Base-by-base conservation (phyloP, 2,113 vertebrate genomes). In the Ceyx margarethae region DNA sequence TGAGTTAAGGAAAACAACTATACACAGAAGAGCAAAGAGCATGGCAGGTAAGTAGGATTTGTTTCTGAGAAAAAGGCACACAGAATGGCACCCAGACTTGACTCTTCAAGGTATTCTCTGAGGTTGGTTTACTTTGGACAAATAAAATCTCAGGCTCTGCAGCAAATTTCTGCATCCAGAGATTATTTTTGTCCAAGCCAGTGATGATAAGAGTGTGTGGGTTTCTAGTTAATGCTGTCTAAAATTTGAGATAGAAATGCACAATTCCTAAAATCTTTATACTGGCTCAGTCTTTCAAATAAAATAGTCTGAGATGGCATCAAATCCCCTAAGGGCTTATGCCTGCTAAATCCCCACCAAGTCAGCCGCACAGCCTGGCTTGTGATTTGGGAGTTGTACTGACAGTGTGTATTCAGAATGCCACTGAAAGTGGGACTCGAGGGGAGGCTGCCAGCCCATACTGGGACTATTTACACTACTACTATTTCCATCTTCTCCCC, bases 91-190 rank as follows among this genome's bases (percentile, higher is more conserved):
- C 37, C 15, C 6, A 1, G 75, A 42, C 53, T 51, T 58, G 37
- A 42, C 51, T 74, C 46, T 71, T 62, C 60, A 81, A 43, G 75
- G 74, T 43, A 73, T 56, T 76, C 66, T 82, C 56, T 29, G 66
- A 78, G 46, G 21, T 68, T 42, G 33, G 45, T 93, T 61, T 69
- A 53, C 87, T 91, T 87, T 82, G 45, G 66, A 26, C 81, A 42
- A 76, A 75, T 29, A 81, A 90, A 81, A 64, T 46, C 53, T 54
- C 33, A 18, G 45, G 46, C 81, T 93, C 71, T 80, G 89, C 73
- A 91, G 86, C 53, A 86, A 81, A 84, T 86, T 81, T 61, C 86
- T 91, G 83, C 89, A 93, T 86, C 29, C 67, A 77, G 84, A 26
- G 72, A 66, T 95, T 82, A 92, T 86, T 94, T 79, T 58, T 87